Evolutionary conservation across 2,113 vertebrate species (phyloP).

Genomic region (Bufo bufo): DNA sequence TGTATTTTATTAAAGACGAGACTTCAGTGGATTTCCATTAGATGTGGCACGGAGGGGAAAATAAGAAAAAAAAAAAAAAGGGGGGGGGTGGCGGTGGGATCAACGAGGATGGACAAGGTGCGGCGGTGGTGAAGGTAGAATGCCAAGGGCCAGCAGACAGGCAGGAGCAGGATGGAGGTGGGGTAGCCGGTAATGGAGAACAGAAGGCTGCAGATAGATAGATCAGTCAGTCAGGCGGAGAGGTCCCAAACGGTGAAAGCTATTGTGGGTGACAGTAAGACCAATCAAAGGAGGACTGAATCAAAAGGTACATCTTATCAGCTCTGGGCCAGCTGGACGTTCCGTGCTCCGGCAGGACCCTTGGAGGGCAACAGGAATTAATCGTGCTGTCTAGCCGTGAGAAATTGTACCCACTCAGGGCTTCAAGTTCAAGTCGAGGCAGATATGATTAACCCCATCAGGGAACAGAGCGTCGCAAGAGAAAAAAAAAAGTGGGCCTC

Average conservation of each 20-base stretch:
- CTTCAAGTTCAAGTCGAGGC: slow-evolving; percentile 62
- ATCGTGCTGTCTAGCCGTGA: slow-evolving; percentile 76
- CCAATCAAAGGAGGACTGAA: slow-evolving; percentile 79
- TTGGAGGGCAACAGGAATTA: slow-evolving; percentile 75
- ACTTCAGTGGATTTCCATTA: slow-evolving; percentile 55
- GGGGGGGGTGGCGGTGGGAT: neutral
- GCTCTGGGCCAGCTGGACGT: slow-evolving; percentile 75
- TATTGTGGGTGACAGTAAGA: slow-evolving; percentile 76
- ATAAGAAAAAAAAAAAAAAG: neutral
- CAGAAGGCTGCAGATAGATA: slow-evolving; percentile 75
- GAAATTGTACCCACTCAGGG: slow-evolving; percentile 72
- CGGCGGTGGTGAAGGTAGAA: slow-evolving; percentile 60
- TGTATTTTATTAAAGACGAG: slow-evolving; percentile 52
- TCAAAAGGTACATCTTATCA: slow-evolving; percentile 80
- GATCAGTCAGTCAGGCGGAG: slow-evolving; percentile 75
- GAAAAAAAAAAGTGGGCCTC: neutral
- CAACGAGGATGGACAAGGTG: slow-evolving; percentile 56
- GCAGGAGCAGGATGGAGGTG: slow-evolving; percentile 54
- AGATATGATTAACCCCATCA: slow-evolving; percentile 68
- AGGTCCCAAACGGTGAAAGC: slow-evolving; percentile 72
- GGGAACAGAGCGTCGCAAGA: slow-evolving; percentile 35
- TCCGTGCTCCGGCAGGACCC: slow-evolving; percentile 67
- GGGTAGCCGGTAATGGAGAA: slow-evolving; percentile 63
- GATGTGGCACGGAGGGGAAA: slow-evolving; percentile 40
- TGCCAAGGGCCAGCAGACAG: slow-evolving; percentile 54